These are phyloP conservation scores for Oreochromis niloticus DNA, from an alignment of 2,113 vertebrate species.

Conservation along the genomic window DNA sequence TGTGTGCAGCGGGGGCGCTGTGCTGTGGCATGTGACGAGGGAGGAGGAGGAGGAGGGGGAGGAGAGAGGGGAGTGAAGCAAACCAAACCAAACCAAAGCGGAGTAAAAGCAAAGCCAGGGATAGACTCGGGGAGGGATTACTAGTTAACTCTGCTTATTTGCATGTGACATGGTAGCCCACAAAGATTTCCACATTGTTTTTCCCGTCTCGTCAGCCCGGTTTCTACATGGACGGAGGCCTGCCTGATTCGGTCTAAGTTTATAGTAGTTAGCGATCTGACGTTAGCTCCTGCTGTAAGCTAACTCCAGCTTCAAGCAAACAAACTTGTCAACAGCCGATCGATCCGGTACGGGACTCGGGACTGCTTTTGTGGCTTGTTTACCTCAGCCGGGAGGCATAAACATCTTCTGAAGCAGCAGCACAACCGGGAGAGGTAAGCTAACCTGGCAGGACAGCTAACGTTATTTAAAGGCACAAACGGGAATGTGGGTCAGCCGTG, in stretches of 20 bases:
- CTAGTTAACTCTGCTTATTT: background rate
- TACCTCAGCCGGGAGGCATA: background rate
- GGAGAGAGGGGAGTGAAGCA: background rate
- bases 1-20: background rate
- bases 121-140: slow-evolving; percentile 22
- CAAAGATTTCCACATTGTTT: background rate
- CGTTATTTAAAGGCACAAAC: slow-evolving; percentile 24
- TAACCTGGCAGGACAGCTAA: background rate
- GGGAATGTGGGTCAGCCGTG: slow-evolving; percentile 61
- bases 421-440: slow-evolving; percentile 50
- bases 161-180: background rate
- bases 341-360: slow-evolving; percentile 12
- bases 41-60: background rate
- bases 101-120: slow-evolving; percentile 17
- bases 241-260: slow-evolving; percentile 11
- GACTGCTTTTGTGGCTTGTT: background rate
- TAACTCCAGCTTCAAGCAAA: slow-evolving; percentile 35
- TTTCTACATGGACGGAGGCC: background rate
- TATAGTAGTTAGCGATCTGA: slow-evolving; percentile 35
- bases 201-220: background rate
- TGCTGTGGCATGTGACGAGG: slow-evolving; percentile 49
- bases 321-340: slow-evolving; percentile 60
- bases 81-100: background rate
- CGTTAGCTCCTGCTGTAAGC: slow-evolving; percentile 51
- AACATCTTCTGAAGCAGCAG: background rate